A percentile compares a stretch with the other conserved stretches of the same genome.
These are phyloP conservation scores for Synchiropus splendidus DNA, from an alignment of 2,113 vertebrate species.

Conservation along the genomic window DNA sequence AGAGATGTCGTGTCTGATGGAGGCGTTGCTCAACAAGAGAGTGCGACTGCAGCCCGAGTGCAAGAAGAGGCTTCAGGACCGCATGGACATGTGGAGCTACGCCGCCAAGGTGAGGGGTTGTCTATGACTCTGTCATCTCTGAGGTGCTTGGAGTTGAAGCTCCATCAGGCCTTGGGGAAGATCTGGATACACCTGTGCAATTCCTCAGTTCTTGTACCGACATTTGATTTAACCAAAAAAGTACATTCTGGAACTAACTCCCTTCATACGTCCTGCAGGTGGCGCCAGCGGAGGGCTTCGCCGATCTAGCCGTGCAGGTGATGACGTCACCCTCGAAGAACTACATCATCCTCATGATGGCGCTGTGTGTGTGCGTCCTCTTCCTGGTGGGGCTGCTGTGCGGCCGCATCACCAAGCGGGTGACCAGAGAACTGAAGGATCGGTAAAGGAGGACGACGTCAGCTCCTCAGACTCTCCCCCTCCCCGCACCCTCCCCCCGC, in stretches of 20 bases:
- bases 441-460: conserved; percentile 66
- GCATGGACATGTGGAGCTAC: conserved; percentile 98
- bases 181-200: no score
- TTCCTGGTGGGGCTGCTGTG: conserved; percentile 93
- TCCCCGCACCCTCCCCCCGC: neutral
- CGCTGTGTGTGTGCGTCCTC: conserved; percentile 82
- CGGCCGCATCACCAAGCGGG: conserved; percentile 92
- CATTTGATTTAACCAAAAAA: no score
- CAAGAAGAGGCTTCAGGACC: conserved; percentile 93
- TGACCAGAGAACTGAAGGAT: conserved; percentile 93
- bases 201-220: neutral
- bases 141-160: no score
- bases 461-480: neutral
- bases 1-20: conserved; percentile 98
- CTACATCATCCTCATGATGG: conserved; percentile 84
- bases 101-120: conserved; percentile 91
- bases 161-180: no score
- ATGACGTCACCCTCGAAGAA: conserved; percentile 92
- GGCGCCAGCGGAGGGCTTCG: conserved; percentile 92
- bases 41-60: conserved; percentile 92
- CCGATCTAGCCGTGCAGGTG: conserved; percentile 91
- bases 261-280: conserved; percentile 65
- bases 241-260: neutral
- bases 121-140: no score
- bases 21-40: conserved; percentile 90